Base-by-base conservation (phyloP, 1,140 invertebrate genomes). In the Oryzaephilus surinamensis region DNA sequence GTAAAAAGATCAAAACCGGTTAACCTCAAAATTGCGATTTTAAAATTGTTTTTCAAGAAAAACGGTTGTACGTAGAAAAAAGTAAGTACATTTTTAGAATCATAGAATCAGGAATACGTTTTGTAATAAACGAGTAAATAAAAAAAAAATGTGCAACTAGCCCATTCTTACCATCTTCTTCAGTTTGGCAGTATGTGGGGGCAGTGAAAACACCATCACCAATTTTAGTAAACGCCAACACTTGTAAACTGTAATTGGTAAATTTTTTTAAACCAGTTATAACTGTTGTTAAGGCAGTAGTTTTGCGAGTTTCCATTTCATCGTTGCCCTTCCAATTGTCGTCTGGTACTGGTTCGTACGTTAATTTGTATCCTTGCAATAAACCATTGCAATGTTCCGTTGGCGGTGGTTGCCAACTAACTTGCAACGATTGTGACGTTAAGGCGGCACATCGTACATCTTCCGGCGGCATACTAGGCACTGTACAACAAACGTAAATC, bases 161-260 rank as follows among this genome's bases (percentile, higher is more conserved):
- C 23, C 10, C 2, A 32, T 16, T 46, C 47, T 60, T 69, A 86
- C 84, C 76, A 65, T 89, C 85, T 67, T 91, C 83, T 38, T 84
- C 77, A 2, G 88, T 92, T 46, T 77, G 74, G 49, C 87, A 87
- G 51, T 73, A 84, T 13, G 81, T 70, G 0, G 81, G 70, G 32
- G 70, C 60, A 3, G 82, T 80, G 5, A 77, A 59, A 5, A 76
- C 69, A 1, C 88, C 87, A 53, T 87, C 82, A 0, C 88, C 88
- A 47, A 84, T 78, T 55, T 80, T 71, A 0, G 86, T 92, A 57
- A 73, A 85, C 1, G 85, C 85, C 38, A 87, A 52, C 0, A 91
- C 77, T 60, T 87, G 81, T 27, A 92, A 72, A 51, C 81, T 89
- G 61, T 92, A 93, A 63, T 91, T 92, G 3, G 84, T 84, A 55